Base-by-base conservation (phyloP, 2,797 vertebrate species). In the Epinephelus awoara region DNA sequence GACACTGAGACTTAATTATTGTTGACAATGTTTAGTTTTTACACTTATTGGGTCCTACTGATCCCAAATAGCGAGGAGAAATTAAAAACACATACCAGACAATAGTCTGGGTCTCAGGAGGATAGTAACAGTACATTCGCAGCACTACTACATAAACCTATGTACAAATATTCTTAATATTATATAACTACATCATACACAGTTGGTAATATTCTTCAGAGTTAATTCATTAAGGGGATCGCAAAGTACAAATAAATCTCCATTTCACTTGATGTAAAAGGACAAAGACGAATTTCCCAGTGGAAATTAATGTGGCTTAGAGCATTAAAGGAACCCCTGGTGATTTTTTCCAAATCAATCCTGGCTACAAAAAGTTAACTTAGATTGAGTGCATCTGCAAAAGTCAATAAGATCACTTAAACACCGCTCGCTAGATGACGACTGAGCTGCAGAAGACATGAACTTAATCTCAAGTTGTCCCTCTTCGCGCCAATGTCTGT, bases 381-480 rank as follows among this genome's bases (percentile, higher is more conserved):
- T 85, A 58, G 83, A 92, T 82, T 89, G 85, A 91, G 64, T 86
- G 77, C 67, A 83, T 87, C 73, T 90, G 86, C 85, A 75, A 62
- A 89, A 91, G 93, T 94, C 94, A 93, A 92, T 94, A 92, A 51
- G 79, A 85, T 88, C 78, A 42, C 83, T 90, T 82, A 82, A 88
- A 91, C 81, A 72, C 74, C 40, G 84, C 82, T 85, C 76, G 61
- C 80, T 85, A 56, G 86, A 88, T 83, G 82, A 89, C 79, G 80
- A 78, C 77, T 74, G 82, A 79, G 72, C 80, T 88, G 74, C 86
- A 78, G 82, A 82, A 88, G 83, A 88, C 89, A 77, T 82, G 63
- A 86, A 79, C 77, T 82, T 87, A 88, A 88, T 88, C 86, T 83
- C 74, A 55, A 80, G 25, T 80, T 69, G 76, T 86, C 71, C 81